phyloP scores from a whole-genome alignment of 2,113 vertebrate species.

The Nycticryphes semicollaris region DNA sequence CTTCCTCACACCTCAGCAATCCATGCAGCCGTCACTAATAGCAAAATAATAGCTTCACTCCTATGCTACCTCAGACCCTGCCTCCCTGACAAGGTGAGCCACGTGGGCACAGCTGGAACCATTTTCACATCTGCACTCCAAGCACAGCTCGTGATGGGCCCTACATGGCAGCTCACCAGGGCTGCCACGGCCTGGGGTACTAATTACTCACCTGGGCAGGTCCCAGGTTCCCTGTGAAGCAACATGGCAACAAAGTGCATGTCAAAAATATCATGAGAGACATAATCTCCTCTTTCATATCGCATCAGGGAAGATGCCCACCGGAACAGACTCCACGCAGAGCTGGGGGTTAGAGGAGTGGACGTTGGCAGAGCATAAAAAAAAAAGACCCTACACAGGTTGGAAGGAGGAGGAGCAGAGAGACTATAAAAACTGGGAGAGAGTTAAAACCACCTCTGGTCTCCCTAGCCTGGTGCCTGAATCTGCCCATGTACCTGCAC shows the following conservation, averaged over 20 bases:
- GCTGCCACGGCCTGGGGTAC: neutral
- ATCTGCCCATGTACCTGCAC: neutral
- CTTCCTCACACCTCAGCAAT: neutral
- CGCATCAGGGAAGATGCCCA: neutral
- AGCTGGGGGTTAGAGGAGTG: neutral
- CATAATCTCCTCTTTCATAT: neutral
- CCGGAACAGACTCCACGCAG: neutral
- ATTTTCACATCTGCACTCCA: neutral
- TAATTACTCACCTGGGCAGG: constrained; percentile 54
- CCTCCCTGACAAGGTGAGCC: neutral
- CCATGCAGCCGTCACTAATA: neutral
- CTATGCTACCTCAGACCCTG: neutral
- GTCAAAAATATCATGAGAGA: neutral
- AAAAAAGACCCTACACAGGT: accelerated
- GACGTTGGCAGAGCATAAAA: neutral
- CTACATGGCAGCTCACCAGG: neutral
- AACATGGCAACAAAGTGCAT: neutral
- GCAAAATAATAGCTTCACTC: neutral
- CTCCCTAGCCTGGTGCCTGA: neutral
- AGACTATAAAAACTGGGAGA: neutral
- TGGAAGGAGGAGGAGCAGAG: neutral
- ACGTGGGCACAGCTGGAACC: neutral
- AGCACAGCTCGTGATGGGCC: neutral
- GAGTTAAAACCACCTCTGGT: neutral
- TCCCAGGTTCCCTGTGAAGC: neutral